Base-by-base conservation (phyloP, 2,888 invertebrate species). In the Zaprionus obscuricornis region DNA sequence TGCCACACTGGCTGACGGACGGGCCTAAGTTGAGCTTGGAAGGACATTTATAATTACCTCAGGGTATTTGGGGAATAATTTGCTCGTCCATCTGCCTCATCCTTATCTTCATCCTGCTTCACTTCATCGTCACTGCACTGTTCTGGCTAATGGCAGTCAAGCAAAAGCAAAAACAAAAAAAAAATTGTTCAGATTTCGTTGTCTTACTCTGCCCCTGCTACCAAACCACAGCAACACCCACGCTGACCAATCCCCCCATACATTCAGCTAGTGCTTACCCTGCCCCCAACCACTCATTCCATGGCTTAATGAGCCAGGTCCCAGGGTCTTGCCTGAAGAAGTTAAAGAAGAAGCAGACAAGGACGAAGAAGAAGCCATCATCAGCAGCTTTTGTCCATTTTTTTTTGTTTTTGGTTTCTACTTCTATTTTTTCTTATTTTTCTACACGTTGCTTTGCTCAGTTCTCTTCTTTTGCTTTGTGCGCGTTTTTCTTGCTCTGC, bases 41-140 rank as follows among this genome's bases (percentile, higher is more conserved):
- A 85, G 75, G 77, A 88, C 87, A 85, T 85, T 87, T 88, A 87
- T 87, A 87, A 87, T 88, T 87, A 88, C 88, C 88, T 78, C 66
- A 59, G 87, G 87, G 88, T 74, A 84, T 85, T 86, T 87, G 74
- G 81, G 77, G 83, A 76, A 78, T 84, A 83, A 72, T 76, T 81
- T 84, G 66, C 65, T 73, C 70, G 68, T 75, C 65, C 49, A 64
- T 82, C 82, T 57, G 57, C 43, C 42, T 42, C 50, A 27, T 39
- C 33, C 8, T 34, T 13, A 17, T 26, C 46, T 34, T n/a, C 11
- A 8, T 13, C 5, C 7, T 7, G 5, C 29, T 34, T 26, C 16
- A 10, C 29, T 16, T 49, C 40, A 17, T n/a, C 47, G 39, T 33
- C 13, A 29, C n/a, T n/a, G n/a, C 13, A 22, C 14, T 16, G 22